Evolutionary conservation across 1,140 invertebrate genomes (phyloP).

Genomic region (Chironomus striatipennis): DNA sequence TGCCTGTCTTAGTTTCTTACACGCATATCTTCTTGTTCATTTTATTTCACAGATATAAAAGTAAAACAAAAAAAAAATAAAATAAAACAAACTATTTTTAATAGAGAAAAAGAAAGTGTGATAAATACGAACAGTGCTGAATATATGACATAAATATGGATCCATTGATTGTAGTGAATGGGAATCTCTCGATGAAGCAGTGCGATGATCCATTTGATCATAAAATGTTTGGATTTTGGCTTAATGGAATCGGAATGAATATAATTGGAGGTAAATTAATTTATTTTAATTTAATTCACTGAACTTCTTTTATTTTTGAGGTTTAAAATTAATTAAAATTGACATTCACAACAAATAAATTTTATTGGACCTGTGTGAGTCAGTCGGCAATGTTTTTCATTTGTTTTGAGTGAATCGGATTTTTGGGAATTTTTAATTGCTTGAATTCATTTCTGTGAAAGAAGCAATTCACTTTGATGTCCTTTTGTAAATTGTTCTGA

Average conservation of each 20-base stretch:
- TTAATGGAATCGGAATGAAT: not conserved
- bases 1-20: not conserved
- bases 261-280: not conserved
- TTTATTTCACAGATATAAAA: not conserved
- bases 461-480: no score
- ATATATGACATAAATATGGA: slow-evolving; percentile 1
- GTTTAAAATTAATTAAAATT: no score
- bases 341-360: no score
- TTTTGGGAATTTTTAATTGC: no score
- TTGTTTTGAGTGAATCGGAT: no score
- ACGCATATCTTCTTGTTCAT: not conserved
- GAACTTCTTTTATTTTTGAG: no score
- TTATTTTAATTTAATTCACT: not conserved
- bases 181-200: not conserved
- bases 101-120: not conserved
- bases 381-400: no score
- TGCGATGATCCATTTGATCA: not conserved
- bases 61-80: not conserved
- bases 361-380: no score
- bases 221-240: not conserved
- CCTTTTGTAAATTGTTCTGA: no score
- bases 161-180: not conserved
- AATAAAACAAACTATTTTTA: not conserved
- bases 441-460: no score
- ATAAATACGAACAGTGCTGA: not conserved